Percentiles rank a stretch among this genome's conserved stretches.
Evolutionary conservation across 1,140 invertebrate species (phyloP).

Genomic region (Sitodiplosis mosellana): DNA sequence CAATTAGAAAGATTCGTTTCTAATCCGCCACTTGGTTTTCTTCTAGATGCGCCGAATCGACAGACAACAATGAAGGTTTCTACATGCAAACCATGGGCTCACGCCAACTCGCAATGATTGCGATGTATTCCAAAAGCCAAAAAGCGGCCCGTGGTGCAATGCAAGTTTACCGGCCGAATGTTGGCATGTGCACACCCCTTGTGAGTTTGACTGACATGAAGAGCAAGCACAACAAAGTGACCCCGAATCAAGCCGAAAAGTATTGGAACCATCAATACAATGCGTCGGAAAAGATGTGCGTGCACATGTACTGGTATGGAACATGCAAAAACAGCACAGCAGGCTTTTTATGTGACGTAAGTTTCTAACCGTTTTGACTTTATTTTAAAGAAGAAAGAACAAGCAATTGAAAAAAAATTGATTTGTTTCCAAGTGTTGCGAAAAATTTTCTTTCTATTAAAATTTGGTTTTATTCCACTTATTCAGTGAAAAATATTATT

Average conservation of each 20-base stretch:
- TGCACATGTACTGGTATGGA: slow-evolving; percentile 85
- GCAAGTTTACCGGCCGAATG: slow-evolving; percentile 60
- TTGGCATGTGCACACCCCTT: slow-evolving; percentile 53
- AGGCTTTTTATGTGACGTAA: slow-evolving; percentile 70
- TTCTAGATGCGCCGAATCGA: slow-evolving; percentile 33
- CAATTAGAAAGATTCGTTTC: no score
- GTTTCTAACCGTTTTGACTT: no score
- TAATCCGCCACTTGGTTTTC: no score
- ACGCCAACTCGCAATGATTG: no score
- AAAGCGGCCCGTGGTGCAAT: slow-evolving; percentile 41
- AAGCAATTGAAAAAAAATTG: no score
- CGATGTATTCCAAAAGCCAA: slow-evolving; percentile 12
- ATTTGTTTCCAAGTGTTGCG: no score
- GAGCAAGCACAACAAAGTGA: slow-evolving; percentile 84
- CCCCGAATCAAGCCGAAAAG: slow-evolving; percentile 53
- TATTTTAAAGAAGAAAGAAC: no score
- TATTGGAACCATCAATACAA: slow-evolving; percentile 85
- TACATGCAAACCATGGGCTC: slow-evolving; percentile 48
- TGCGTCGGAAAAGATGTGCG: slow-evolving; percentile 65
- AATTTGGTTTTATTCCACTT: no score
- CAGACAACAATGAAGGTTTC: slow-evolving; percentile 67
- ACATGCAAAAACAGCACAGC: slow-evolving; percentile 62
- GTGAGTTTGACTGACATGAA: slow-evolving; percentile 80
- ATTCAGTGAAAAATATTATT: no score
- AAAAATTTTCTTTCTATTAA: no score